Percentiles rank a stretch among this genome's conserved stretches.
Evolutionary conservation across 2,113 vertebrate genomes (phyloP).

Genomic region (Alosa alosa): DNA sequence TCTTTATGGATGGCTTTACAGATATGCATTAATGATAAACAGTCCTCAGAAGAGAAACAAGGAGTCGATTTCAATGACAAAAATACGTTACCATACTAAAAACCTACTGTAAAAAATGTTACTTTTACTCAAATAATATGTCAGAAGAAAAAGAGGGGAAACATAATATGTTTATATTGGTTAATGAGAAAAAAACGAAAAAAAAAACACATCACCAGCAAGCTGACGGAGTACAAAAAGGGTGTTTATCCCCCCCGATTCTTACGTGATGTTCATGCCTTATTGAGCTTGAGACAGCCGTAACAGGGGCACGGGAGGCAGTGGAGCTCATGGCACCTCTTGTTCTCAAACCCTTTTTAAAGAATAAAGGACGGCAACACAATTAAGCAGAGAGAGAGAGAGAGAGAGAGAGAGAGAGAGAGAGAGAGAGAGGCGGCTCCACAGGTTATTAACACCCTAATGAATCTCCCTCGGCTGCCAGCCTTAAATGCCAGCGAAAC

Average conservation of each 20-base stretch:
- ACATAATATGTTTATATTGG: neutral
- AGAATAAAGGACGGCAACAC: conserved; percentile 23
- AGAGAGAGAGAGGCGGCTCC: conserved; percentile 9
- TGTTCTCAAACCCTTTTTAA: neutral
- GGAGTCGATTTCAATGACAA: neutral
- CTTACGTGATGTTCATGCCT: neutral
- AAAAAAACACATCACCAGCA: neutral
- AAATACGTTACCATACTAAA: neutral
- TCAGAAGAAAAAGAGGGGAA: neutral
- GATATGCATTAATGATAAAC: neutral
- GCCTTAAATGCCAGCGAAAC: neutral
- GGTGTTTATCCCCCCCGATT: neutral
- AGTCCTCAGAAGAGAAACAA: neutral
- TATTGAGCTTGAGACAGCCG: neutral
- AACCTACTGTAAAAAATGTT: neutral
- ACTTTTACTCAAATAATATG: neutral
- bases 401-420: neutral
- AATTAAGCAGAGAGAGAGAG: conserved; percentile 1
- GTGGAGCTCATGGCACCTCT: neutral
- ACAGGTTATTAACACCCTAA: conserved; percentile 35
- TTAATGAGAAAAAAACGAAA: neutral
- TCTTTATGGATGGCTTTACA: neutral
- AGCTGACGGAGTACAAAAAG: neutral
- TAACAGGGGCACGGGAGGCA: neutral
- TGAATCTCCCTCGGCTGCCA: conserved; percentile 16